phyloP scores from a whole-genome alignment of 2,888 invertebrate species.

The Zaprionus obscuricornis region DNA sequence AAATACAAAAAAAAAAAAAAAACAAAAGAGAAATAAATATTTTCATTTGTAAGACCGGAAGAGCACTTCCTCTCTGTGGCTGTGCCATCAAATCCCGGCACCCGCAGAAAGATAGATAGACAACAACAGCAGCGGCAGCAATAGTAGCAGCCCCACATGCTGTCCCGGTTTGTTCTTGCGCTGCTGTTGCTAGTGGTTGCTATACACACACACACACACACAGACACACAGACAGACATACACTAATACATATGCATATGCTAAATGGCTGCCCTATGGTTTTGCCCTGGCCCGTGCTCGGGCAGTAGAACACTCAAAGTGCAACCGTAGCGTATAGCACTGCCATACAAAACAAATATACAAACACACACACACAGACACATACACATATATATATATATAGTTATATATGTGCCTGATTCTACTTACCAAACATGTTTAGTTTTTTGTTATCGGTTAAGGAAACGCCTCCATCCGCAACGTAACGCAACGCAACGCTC shows the following conservation, averaged over 20 bases:
- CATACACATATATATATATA: neutral
- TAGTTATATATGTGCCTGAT: slow-evolving; percentile 36
- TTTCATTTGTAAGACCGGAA: slow-evolving; percentile 80
- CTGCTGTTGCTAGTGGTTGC: slow-evolving; percentile 18
- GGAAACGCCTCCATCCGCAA: slow-evolving; percentile 58
- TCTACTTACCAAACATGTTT: slow-evolving; percentile 59
- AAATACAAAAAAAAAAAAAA: slow-evolving; percentile 54
- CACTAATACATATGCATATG: slow-evolving; percentile 27
- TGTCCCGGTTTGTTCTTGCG: slow-evolving; percentile 36
- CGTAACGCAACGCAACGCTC: too few relatives aligned
- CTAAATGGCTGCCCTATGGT: slow-evolving; percentile 56
- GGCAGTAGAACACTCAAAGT: slow-evolving; percentile 35
- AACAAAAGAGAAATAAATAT: slow-evolving; percentile 66
- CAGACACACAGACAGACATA: too few relatives aligned
- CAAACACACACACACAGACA: neutral
- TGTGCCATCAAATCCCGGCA: slow-evolving; percentile 75
- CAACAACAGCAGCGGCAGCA: slow-evolving; percentile 33
- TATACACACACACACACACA: neutral
- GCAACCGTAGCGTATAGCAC: slow-evolving; percentile 41
- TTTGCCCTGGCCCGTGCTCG: slow-evolving; percentile 54
- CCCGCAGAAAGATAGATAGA: slow-evolving; percentile 69
- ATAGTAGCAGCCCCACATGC: slow-evolving; percentile 41
- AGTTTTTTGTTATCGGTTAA: slow-evolving; percentile 53
- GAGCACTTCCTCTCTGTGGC: slow-evolving; percentile 74
- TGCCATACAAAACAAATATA: slow-evolving; percentile 19